A percentile compares a stretch with the other conserved stretches of the same genome.
phyloP scores from a whole-genome alignment of 2,888 invertebrate species.

The Dynastes maya region DNA sequence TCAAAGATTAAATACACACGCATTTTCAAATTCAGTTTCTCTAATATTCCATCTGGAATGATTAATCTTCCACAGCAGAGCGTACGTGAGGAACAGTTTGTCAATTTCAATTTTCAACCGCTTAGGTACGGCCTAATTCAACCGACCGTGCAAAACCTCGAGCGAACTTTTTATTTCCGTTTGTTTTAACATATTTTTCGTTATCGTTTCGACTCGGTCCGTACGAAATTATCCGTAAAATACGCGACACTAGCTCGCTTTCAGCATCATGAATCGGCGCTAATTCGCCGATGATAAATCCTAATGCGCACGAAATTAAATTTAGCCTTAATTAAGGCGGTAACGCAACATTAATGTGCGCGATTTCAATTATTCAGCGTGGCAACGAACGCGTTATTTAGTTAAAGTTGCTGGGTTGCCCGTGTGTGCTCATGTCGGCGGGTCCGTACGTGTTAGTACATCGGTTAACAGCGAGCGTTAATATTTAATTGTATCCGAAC shows the following conservation, averaged over 20 bases:
- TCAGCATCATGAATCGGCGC: conserved; percentile 12
- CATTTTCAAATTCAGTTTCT: too few relatives aligned
- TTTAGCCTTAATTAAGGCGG: conserved; percentile 29
- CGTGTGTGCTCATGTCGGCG: not conserved
- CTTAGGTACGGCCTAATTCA: too few relatives aligned
- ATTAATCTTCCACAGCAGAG: too few relatives aligned
- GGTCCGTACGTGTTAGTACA: not conserved
- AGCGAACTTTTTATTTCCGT: not conserved
- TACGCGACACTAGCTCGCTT: not conserved
- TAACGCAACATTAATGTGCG: conserved; percentile 22
- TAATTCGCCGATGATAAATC: conserved; percentile 35
- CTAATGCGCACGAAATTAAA: conserved; percentile 33
- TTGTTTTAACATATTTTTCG: not conserved
- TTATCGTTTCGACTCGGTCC: not conserved
- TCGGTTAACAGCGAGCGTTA: not conserved
- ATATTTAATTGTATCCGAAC: conserved; percentile 2
- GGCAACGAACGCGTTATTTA: conserved; percentile 15
- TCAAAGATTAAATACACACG: too few relatives aligned
- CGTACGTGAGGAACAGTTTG: too few relatives aligned
- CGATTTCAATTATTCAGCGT: conserved; percentile 34
- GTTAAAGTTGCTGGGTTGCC: not conserved
- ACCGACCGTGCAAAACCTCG: not conserved
- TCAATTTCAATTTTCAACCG: too few relatives aligned
- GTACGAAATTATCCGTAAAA: not conserved
- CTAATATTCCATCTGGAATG: too few relatives aligned